Conservation (phyloP, 2,888 invertebrate genomes). For the Dilophus febrilis region DNA sequence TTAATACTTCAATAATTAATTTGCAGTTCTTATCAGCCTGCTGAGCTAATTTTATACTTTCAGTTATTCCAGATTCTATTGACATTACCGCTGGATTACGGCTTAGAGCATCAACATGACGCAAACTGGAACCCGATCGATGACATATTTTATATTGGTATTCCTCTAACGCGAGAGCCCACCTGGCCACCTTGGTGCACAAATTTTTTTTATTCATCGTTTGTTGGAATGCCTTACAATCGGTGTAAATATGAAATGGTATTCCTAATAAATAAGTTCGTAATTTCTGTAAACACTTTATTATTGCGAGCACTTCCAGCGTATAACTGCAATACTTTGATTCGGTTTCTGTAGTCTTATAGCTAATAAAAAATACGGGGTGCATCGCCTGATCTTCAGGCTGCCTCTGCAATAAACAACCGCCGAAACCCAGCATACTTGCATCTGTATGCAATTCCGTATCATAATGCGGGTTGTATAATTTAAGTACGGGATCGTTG, state of each 20-base stretch:
- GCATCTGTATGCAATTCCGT: background rate
- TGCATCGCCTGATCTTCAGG: background rate
- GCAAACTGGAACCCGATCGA: slow-evolving; percentile 9
- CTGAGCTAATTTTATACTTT: slow-evolving; percentile 7
- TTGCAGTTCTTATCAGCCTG: slow-evolving; percentile 9
- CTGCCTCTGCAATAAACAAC: background rate
- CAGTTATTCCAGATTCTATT: background rate
- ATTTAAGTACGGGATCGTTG: background rate
- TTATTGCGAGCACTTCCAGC: background rate
- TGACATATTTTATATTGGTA: slow-evolving; percentile 9
- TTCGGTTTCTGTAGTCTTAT: background rate
- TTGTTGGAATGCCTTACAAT: slow-evolving; percentile 18
- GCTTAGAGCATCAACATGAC: slow-evolving; percentile 11
- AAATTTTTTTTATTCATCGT: slow-evolving; percentile 20
- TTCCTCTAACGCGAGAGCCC: slow-evolving; percentile 14
- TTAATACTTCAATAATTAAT: slow-evolving; percentile 8
- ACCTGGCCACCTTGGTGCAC: slow-evolving; percentile 12
- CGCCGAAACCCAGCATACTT: background rate
- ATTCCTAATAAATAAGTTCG: slow-evolving; percentile 16
- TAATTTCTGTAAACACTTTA: slow-evolving; percentile 14
- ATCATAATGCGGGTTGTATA: background rate
- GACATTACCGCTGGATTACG: slow-evolving; percentile 6
- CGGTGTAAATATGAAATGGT: slow-evolving; percentile 13
- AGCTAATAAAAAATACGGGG: background rate
- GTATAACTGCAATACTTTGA: background rate